Conservation (phyloP, 1,140 invertebrate species). For the Solenopsis fugax region DNA sequence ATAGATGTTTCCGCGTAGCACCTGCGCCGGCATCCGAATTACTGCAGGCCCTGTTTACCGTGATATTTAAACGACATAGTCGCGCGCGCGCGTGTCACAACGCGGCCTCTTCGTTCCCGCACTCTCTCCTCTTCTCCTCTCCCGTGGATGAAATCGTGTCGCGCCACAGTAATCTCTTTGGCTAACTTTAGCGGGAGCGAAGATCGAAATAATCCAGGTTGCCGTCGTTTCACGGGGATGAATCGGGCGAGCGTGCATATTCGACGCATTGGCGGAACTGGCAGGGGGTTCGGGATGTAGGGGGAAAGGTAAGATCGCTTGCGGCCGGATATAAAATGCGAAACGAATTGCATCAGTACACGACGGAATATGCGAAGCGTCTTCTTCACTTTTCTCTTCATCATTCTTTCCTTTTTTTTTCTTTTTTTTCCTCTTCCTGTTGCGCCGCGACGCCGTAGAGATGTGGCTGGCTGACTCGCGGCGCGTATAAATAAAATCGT, state of each 20-base stretch:
- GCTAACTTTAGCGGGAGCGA: slow-evolving; percentile 79
- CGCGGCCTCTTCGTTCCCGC: background rate
- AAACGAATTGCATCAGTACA: slow-evolving; percentile 80
- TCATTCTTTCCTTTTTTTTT: slow-evolving; percentile 18
- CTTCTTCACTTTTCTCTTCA: slow-evolving; percentile 45
- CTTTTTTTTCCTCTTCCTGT: slow-evolving; percentile 51
- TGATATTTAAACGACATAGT: slow-evolving; percentile 79
- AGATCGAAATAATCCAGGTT: slow-evolving; percentile 84
- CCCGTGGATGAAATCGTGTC: slow-evolving; percentile 58
- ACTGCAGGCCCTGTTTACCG: slow-evolving; percentile 76
- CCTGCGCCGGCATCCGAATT: slow-evolving; percentile 84
- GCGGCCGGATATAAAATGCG: slow-evolving; percentile 82
- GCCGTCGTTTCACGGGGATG: slow-evolving; percentile 65
- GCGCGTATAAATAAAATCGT: slow-evolving; percentile 85
- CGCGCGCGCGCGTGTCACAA: slow-evolving; percentile 9
- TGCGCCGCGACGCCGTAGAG: slow-evolving; percentile 72
- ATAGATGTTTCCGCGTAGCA: slow-evolving; percentile 84
- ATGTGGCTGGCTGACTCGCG: slow-evolving; percentile 81
- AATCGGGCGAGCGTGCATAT: slow-evolving; percentile 62
- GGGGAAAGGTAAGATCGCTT: slow-evolving; percentile 32
- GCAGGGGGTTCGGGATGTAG: slow-evolving; percentile 3
- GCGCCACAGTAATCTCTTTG: slow-evolving; percentile 72
- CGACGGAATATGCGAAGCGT: slow-evolving; percentile 12
- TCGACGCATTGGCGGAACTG: background rate
- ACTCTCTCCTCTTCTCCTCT: background rate